These are phyloP conservation scores for Schizaphis graminum DNA, from an alignment of 2,888 invertebrate genomes.

Conservation along the genomic window DNA sequence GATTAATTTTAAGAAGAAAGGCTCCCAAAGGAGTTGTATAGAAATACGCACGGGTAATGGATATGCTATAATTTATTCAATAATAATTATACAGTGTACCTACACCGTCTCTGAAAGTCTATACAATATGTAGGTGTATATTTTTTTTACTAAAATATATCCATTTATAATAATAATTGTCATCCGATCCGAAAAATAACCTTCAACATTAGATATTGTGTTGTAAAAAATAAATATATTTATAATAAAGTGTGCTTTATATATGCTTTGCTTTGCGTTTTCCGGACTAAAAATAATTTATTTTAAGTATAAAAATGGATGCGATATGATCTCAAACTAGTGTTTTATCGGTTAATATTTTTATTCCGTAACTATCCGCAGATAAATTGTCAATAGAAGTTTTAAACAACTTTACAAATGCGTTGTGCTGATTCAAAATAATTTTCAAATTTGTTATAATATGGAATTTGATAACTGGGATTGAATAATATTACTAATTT, in stretches of 20 bases:
- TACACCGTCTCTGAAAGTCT: background rate
- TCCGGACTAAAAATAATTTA: no score
- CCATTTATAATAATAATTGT: constrained; percentile 18
- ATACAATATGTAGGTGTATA: background rate
- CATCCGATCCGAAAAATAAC: background rate
- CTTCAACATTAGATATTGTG: background rate
- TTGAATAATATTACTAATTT: background rate
- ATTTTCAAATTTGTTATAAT: background rate
- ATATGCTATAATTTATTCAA: background rate
- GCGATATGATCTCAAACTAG: background rate
- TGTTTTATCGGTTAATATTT: background rate
- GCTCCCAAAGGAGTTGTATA: no score
- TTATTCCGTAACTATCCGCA: background rate
- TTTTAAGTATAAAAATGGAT: no score
- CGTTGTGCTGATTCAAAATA: background rate
- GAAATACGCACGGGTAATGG: background rate
- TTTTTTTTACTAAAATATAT: background rate
- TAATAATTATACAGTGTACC: background rate
- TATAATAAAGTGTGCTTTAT: background rate
- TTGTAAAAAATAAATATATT: background rate
- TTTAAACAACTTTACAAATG: background rate
- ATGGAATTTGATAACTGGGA: background rate
- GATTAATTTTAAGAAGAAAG: background rate
- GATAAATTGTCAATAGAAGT: background rate
- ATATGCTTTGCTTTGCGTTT: no score